phyloP scores from a whole-genome alignment of 2,888 invertebrate genomes.

The Onchidella celtica region DNA sequence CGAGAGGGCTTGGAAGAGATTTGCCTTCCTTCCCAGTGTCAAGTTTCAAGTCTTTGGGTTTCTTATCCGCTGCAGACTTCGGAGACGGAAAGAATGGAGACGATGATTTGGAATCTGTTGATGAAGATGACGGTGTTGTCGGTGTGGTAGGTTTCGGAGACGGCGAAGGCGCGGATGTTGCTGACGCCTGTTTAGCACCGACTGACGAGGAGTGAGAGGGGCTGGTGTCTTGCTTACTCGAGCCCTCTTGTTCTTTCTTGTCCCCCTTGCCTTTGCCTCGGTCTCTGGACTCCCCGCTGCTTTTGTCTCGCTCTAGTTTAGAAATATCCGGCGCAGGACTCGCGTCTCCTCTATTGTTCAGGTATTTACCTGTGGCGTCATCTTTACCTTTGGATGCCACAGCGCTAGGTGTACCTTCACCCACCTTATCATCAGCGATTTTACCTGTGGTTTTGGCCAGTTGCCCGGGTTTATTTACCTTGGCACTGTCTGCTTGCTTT shows the following conservation, averaged over 20 bases:
- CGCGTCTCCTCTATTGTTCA: neutral
- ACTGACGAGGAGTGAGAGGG: neutral
- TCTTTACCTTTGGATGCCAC: constrained; percentile 10
- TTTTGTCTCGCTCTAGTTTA: neutral
- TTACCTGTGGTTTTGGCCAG: constrained; percentile 28
- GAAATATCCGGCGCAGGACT: neutral
- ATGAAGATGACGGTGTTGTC: neutral
- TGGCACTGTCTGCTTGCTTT: neutral
- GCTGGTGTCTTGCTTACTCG: neutral
- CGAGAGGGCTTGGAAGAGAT: neutral
- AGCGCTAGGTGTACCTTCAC: neutral
- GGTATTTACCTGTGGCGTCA: constrained; percentile 37
- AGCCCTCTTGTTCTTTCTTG: constrained; percentile 5
- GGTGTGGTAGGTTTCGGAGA: neutral
- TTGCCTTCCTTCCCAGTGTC: neutral
- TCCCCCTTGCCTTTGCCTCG: neutral
- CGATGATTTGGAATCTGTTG: neutral
- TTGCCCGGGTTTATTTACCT: neutral
- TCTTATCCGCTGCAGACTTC: neutral
- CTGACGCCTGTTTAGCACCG: neutral
- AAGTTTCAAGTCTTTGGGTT: constrained; percentile 16
- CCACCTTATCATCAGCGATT: neutral
- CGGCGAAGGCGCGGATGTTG: neutral
- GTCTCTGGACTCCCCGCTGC: neutral
- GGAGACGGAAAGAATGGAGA: neutral